Percentiles rank a stretch among this genome's conserved stretches.
These are phyloP conservation scores for Meteorus colon DNA, from an alignment of 2,888 invertebrate genomes.

Conservation along the genomic window DNA sequence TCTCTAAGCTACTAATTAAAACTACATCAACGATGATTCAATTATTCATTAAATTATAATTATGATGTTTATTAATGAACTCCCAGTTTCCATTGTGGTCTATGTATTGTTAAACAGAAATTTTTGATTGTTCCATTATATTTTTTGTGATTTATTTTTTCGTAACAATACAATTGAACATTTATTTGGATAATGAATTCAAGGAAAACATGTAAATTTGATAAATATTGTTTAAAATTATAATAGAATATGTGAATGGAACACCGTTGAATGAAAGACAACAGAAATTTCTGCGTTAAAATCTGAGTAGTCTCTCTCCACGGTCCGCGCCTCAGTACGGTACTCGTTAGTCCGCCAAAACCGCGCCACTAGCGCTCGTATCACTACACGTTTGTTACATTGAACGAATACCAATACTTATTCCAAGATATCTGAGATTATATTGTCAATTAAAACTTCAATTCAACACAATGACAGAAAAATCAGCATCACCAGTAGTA, in stretches of 20 bases:
- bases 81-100: not conserved
- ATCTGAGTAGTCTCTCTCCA: slow-evolving; percentile 66
- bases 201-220: not conserved
- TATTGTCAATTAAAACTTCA: not conserved
- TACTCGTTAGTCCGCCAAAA: not conserved
- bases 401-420: too few relatives aligned
- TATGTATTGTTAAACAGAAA: not conserved
- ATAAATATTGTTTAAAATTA: slow-evolving; percentile 6
- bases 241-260: not conserved
- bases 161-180: not conserved
- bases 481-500: slow-evolving; percentile 4
- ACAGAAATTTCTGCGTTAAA: slow-evolving; percentile 9
- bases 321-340: slow-evolving; percentile 44
- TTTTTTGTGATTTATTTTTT: not conserved
- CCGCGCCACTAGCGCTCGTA: not conserved
- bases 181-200: not conserved
- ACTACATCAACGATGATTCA: not conserved
- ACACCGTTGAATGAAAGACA: slow-evolving; percentile 12
- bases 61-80: slow-evolving; percentile 1
- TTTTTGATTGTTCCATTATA: not conserved
- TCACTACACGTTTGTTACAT: not conserved
- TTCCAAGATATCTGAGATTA: not conserved
- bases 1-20: not conserved
- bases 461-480: slow-evolving; percentile 24
- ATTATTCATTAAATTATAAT: not conserved